A percentile compares a stretch with the other conserved stretches of the same genome.
phyloP scores from a whole-genome alignment of 2,888 invertebrate species.

The Aleiodes testaceus region DNA sequence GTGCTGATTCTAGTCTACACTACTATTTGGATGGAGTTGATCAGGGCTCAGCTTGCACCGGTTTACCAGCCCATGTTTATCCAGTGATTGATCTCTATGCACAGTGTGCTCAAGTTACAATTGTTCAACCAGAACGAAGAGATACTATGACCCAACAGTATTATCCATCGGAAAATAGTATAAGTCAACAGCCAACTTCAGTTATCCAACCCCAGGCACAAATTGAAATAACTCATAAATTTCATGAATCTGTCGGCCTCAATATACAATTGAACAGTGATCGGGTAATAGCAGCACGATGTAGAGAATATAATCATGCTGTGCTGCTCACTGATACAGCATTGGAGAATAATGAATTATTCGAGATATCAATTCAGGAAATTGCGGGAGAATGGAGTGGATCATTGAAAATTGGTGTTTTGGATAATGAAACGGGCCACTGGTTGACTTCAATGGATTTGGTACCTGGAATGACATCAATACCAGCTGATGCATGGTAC shows the following conservation, averaged over 20 bases:
- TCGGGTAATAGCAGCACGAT: conserved; percentile 79
- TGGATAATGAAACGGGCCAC: conserved; percentile 77
- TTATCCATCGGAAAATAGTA: conserved; percentile 74
- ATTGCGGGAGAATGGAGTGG: conserved; percentile 81
- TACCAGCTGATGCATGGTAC: conserved; percentile 83
- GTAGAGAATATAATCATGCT: conserved; percentile 76
- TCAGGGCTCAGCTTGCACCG: conserved; percentile 88
- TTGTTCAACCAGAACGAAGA: conserved; percentile 68
- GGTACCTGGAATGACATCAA: conserved; percentile 78
- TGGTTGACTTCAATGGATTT: conserved; percentile 75
- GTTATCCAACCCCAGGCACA: conserved; percentile 75
- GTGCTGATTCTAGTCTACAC: conserved; percentile 87
- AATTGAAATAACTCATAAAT: conserved; percentile 72
- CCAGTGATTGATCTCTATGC: conserved; percentile 97
- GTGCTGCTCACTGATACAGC: conserved; percentile 84
- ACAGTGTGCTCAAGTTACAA: conserved; percentile 86
- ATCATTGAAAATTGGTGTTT: conserved; percentile 85
- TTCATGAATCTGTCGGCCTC: conserved; percentile 79
- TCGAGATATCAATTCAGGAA: conserved; percentile 83
- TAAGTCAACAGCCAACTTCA: conserved; percentile 76
- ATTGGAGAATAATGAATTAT: conserved; percentile 83
- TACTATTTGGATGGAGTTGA: conserved; percentile 91
- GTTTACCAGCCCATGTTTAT: conserved; percentile 86
- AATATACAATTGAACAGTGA: conserved; percentile 82
- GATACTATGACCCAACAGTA: conserved; percentile 69